These are phyloP conservation scores for Amblyraja radiata DNA, from an alignment of 2,797 vertebrate genomes.

Conservation along the genomic window DNA sequence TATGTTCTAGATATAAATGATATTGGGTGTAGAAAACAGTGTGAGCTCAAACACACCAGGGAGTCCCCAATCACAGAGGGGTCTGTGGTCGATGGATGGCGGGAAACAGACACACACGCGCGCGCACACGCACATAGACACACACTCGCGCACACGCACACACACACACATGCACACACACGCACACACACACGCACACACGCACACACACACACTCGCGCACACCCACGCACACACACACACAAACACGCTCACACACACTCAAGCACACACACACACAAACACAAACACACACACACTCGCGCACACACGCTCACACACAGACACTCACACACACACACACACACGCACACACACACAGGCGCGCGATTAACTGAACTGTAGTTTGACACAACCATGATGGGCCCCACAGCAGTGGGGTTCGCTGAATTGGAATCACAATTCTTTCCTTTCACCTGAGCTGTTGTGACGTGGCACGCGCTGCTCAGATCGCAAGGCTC, in stretches of 20 bases:
- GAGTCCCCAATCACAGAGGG: neutral
- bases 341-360: no score
- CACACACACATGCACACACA: no score
- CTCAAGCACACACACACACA: no score
- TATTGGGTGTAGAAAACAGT: conserved; percentile 4
- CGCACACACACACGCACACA: no score
- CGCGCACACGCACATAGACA: no score
- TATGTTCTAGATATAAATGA: neutral
- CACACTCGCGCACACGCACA: no score
- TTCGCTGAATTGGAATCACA: neutral
- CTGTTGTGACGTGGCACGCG: no score
- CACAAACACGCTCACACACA: neutral
- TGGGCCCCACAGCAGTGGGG: neutral
- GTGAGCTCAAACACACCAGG: neutral
- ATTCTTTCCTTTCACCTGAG: neutral
- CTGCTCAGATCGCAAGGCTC: neutral
- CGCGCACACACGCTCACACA: no score
- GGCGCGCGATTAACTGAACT: neutral
- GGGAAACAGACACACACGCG: neutral
- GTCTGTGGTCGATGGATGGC: neutral
- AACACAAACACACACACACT: neutral
- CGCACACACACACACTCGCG: no score
- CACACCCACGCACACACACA: no score
- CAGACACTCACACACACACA: no score
- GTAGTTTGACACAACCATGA: neutral